Percentiles rank a stretch among this genome's conserved stretches.
Evolutionary conservation across 2,888 invertebrate genomes (phyloP).

Genomic region (Volucella inflata): DNA sequence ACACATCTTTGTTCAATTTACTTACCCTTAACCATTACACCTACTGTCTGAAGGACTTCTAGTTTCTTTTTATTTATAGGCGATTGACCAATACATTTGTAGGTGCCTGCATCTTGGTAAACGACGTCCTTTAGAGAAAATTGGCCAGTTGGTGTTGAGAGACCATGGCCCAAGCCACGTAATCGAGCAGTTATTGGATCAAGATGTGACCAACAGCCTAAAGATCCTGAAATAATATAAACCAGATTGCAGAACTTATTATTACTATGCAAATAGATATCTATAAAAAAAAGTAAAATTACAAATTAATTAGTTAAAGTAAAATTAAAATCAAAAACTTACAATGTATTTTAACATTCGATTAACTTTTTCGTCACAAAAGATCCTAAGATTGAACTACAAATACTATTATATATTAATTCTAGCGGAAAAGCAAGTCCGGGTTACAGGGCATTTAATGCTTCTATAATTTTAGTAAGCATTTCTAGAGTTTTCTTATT

Average conservation of each 20-base stretch:
- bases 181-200: conserved; percentile 85
- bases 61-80: conserved; percentile 84
- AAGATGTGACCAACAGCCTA: conserved; percentile 87
- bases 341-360: too few relatives aligned
- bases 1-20: conserved; percentile 23
- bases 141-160: conserved; percentile 85
- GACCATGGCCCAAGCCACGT: conserved; percentile 86
- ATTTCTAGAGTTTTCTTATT: too few relatives aligned
- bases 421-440: too few relatives aligned
- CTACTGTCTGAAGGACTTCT: conserved; percentile 85
- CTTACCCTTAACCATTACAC: conserved; percentile 86
- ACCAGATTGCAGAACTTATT: neutral
- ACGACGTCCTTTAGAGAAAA: conserved; percentile 88
- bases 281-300: conserved; percentile 40
- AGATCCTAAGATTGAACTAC: too few relatives aligned
- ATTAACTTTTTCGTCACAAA: too few relatives aligned
- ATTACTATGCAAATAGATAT: conserved; percentile 28
- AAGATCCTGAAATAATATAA: conserved; percentile 83
- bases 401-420: too few relatives aligned
- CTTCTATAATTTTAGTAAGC: too few relatives aligned
- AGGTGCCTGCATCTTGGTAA: conserved; percentile 91
- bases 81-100: conserved; percentile 87
- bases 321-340: neutral
- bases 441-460: too few relatives aligned
- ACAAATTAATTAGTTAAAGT: conserved; percentile 6